Evolutionary conservation across 2,888 invertebrate genomes (phyloP).

Genomic region (Eucera pruinosa): DNA sequence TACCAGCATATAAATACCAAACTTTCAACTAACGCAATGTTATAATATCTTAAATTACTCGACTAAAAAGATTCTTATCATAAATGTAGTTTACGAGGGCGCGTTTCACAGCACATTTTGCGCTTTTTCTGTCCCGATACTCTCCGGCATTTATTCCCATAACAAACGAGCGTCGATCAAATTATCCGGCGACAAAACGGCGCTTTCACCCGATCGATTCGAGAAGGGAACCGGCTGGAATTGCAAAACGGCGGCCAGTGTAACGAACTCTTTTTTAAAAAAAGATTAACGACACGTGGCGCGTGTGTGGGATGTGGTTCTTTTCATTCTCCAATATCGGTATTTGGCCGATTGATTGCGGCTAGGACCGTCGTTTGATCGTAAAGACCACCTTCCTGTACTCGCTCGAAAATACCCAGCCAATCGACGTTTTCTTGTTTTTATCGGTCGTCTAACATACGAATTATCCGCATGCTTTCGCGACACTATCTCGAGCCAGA

Average conservation of each 20-base stretch:
- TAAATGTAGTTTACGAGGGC: conserved; percentile 8
- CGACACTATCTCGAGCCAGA: conserved; percentile 36
- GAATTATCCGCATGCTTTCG: conserved; percentile 36
- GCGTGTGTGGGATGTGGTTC: conserved; percentile 61
- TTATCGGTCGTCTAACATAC: conserved; percentile 45
- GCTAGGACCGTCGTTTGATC: conserved; percentile 46
- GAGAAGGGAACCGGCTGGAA: conserved; percentile 49
- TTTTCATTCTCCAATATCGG: conserved; percentile 47
- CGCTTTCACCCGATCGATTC: conserved; percentile 61
- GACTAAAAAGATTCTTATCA: no score
- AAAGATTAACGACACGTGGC: conserved; percentile 8
- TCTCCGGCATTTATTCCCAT: neutral
- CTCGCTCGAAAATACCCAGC: conserved; percentile 35
- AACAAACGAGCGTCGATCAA: conserved; percentile 26
- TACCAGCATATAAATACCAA: no score
- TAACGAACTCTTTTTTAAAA: conserved; percentile 29
- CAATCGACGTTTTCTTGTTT: conserved; percentile 29
- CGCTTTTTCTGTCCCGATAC: neutral
- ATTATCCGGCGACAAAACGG: conserved; percentile 53
- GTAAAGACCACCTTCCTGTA: conserved; percentile 59
- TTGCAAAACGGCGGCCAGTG: conserved; percentile 58
- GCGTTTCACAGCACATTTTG: neutral
- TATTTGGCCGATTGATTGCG: conserved; percentile 39
- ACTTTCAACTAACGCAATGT: no score
- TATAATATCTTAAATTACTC: no score